Evolutionary conservation across 2,113 vertebrate genomes (phyloP), one percentile per base, ranked within the genome.

Genomic region (Willisornis vidua): DNA sequence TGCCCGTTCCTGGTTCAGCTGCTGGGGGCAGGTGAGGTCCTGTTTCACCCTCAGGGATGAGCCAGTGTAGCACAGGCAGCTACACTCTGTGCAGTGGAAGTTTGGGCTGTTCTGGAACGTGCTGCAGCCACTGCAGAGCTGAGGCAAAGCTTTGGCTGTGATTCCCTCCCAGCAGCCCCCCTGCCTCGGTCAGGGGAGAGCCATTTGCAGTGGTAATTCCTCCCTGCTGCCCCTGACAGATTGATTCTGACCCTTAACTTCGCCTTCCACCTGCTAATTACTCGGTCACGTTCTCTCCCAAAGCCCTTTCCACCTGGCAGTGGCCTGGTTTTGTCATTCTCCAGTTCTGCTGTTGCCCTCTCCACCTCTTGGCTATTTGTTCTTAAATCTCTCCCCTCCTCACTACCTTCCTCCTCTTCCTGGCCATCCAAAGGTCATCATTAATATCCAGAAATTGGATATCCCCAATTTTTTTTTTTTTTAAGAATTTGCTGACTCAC

Each of bases 231-330:
- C 63, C 29, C 59, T 77, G 61, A 31, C 54, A 85, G 61, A 86
- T 87, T 90, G 68, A 57, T 92, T 86, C 63, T 78, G 92, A 94
- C 92, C 85, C 68, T 88, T 77, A 66, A n/a, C 31, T 48, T 71
- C 49, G 55, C 83, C 73, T 94, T 96, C 57, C 90, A 92, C 85
- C 90, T 96, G 79, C 76, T 94, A 79, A 90, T 95, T 74, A 68
- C 61, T 87, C 10, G 61, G 57, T 90, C 65, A 24, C 0, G 0
- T 57, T 77, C 41, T 58, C 41, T 80, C 48, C 65, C 67, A 72
- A 7, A 75, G 85, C 73, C 76, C 96, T 95, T 96, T 96, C 73
- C 45, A 68, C 85, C 66, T 52, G 73, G 35, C 6, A 14, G 37
- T 65, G 80, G 68, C 79, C 83, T 90, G 88, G 24, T 86, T 92